Evolutionary conservation across 2,113 vertebrate species (phyloP), one percentile per base, ranked within the genome.

Genomic region (Nematolebias whitei): DNA sequence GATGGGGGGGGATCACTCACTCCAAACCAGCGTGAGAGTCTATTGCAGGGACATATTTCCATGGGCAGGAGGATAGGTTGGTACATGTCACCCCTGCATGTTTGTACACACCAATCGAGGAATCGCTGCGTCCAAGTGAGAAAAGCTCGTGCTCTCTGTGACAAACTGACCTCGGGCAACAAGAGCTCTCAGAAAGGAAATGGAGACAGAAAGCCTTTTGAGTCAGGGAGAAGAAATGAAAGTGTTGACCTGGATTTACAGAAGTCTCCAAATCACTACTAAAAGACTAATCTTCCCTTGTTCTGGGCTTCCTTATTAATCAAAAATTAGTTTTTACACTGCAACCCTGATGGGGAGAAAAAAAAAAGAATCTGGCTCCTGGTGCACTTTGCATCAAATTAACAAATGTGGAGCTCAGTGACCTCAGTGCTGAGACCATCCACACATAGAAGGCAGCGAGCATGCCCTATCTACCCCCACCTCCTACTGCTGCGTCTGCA

Each of bases 111-210:
- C 81, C 84, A 84, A 85, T 90, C 86, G 85, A 77, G 64, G 86
- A 81, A 86, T 89, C 74, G 68, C 85, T 82, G 73, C 52, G 54
- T 64, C 84, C 87, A 77, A 88, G 88, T 88, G 89, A 88, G 88
- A 91, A 88, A 89, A 89, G 85, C 87, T 86, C 80, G 85, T 79
- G 85, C 74, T 87, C 87, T 87, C 89, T 63, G 71, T 90, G 87
- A 89, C 87, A 88, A 87, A 87, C 74, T 85, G 78, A 89, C 89
- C 88, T 70, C 71, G 16, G 89, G 89, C 84, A 71, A 84, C 77
- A 59, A 69, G 70, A 79, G 85, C 67, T 85, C 66, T 82, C 55
- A 83, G 60, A 65, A 59, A 71, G 61, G 71, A 84, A 74, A 88
- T 69, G 69, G 84, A 84, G 90, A 85, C 62, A 77, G 77, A 55